Conservation (phyloP, 2,888 invertebrate species). For the Hyposoter dolosus region DNA sequence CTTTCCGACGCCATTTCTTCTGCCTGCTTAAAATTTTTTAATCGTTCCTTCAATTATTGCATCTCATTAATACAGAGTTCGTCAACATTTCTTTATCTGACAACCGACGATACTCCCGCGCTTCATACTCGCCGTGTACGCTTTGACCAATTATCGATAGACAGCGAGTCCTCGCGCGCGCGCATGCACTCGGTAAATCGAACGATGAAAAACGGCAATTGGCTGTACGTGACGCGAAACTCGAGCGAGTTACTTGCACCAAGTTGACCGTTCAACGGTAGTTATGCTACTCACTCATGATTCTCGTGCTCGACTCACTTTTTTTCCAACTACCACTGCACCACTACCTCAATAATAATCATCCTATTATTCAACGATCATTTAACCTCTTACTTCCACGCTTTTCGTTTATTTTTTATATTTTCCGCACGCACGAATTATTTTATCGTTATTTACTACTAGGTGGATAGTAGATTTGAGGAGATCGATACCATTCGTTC, state of each 20-base stretch:
- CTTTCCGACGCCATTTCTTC: background rate
- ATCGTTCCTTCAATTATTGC: background rate
- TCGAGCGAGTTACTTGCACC: background rate
- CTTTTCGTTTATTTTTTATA: background rate
- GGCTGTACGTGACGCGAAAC: background rate
- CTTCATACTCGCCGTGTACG: background rate
- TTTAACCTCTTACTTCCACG: background rate
- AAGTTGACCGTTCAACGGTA: background rate
- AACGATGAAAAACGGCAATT: background rate
- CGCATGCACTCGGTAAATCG: background rate
- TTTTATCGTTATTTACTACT: background rate
- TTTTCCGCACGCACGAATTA: background rate
- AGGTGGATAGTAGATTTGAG: background rate
- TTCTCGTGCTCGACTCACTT: background rate
- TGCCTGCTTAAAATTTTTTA: background rate
- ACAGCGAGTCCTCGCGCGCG: background rate
- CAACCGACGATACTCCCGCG: background rate
- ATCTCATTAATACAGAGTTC: background rate
- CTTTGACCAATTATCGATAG: conserved; percentile 1
- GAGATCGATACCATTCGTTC: background rate
- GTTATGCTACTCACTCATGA: background rate
- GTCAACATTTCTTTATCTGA: background rate
- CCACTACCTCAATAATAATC: background rate
- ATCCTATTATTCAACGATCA: conserved; percentile 2
- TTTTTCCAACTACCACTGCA: background rate